Evolutionary conservation across 2,888 invertebrate species (phyloP).

Genomic region (Rhingia campestris): DNA sequence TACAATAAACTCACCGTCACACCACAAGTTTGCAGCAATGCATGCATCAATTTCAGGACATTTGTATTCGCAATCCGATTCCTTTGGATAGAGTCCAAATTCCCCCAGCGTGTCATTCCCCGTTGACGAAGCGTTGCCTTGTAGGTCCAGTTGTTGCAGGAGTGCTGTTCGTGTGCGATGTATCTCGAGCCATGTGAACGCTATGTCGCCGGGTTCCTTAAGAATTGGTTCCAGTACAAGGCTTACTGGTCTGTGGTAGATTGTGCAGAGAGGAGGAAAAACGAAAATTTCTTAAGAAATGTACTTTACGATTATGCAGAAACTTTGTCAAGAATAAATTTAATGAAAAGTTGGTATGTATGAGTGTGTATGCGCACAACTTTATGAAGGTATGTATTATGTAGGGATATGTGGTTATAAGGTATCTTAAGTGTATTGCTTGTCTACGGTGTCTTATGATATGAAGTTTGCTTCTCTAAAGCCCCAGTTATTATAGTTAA

Average conservation of each 20-base stretch:
- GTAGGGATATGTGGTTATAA: too few relatives aligned
- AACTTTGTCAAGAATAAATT: slow-evolving; percentile 8
- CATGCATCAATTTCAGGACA: slow-evolving; percentile 91
- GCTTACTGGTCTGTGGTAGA: slow-evolving; percentile 84
- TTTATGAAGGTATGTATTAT: neutral
- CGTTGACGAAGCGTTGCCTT: slow-evolving; percentile 79
- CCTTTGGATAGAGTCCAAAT: slow-evolving; percentile 83
- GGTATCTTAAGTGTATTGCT: too few relatives aligned
- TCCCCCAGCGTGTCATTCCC: slow-evolving; percentile 82
- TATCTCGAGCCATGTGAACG: slow-evolving; percentile 91
- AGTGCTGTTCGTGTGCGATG: slow-evolving; percentile 86
- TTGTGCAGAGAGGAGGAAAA: slow-evolving; percentile 1
- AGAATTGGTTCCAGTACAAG: slow-evolving; percentile 88
- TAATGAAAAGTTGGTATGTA: neutral
- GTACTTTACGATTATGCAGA: slow-evolving; percentile 17
- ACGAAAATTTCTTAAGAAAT: slow-evolving; percentile 24
- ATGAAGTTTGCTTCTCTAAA: too few relatives aligned
- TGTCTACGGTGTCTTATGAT: too few relatives aligned
- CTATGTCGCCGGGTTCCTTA: slow-evolving; percentile 88
- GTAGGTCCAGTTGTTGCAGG: slow-evolving; percentile 84
- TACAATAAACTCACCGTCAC: slow-evolving; percentile 85
- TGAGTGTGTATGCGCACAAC: neutral
- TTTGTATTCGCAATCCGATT: slow-evolving; percentile 85
- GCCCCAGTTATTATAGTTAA: too few relatives aligned
- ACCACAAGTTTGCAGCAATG: slow-evolving; percentile 89